phyloP scores from a whole-genome alignment of 2,888 invertebrate species.

The Julus scanicus region DNA sequence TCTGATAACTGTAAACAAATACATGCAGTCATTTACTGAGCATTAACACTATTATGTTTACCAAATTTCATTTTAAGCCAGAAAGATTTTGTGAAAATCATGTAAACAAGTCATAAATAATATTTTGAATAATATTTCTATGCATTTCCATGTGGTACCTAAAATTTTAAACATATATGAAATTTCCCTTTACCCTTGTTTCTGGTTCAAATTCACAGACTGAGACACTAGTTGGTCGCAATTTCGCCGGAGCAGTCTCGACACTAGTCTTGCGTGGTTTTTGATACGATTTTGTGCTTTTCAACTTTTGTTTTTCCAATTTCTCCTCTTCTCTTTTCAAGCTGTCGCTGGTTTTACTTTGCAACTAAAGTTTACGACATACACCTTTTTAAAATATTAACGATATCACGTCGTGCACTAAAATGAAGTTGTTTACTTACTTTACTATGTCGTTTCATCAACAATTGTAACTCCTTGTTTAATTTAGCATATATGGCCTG shows the following conservation, averaged over 20 bases:
- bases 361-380: constrained; percentile 56
- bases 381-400: not conserved
- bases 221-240: not conserved
- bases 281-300: constrained; percentile 2
- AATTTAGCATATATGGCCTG: constrained; percentile 84
- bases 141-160: too few relatives aligned
- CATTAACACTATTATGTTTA: too few relatives aligned
- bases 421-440: constrained; percentile 60
- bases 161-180: not conserved
- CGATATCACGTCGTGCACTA: not conserved
- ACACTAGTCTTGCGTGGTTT: constrained; percentile 54
- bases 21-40: not conserved
- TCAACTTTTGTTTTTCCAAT: constrained; percentile 52
- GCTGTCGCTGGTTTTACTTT: constrained; percentile 60
- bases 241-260: not conserved
- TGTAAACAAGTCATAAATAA: too few relatives aligned
- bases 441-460: constrained; percentile 71
- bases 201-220: constrained; percentile 59
- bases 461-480: constrained; percentile 85
- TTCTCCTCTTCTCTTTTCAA: constrained; percentile 58
- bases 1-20: constrained; percentile 63
- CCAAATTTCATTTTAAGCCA: too few relatives aligned
- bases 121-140: too few relatives aligned
- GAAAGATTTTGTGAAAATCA: too few relatives aligned
- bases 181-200: constrained; percentile 58